These are phyloP conservation scores for Zaprionus tsacasi DNA, from an alignment of 1,140 invertebrate species.

Conservation along the genomic window DNA sequence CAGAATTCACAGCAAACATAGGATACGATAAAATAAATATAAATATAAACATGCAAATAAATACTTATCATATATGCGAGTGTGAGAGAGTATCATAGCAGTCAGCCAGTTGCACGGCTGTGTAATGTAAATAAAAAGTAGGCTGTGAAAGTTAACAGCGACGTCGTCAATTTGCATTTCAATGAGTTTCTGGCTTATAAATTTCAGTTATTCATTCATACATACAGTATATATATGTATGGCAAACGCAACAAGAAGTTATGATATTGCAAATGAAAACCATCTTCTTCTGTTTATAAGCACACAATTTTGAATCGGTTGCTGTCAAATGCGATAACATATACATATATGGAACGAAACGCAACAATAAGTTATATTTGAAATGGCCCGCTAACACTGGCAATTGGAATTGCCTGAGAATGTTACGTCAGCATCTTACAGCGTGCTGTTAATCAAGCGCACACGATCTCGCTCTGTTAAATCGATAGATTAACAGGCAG, in stretches of 20 bases:
- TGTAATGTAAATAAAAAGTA: conserved; percentile 9
- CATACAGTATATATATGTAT: conserved; percentile 8
- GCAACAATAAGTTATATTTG: too few relatives aligned
- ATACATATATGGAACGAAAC: too few relatives aligned
- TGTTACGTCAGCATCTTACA: neutral
- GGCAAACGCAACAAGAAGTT: conserved; percentile 2
- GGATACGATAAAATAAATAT: conserved; percentile 7
- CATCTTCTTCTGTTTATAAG: too few relatives aligned
- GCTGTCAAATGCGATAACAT: too few relatives aligned
- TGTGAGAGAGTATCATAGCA: too few relatives aligned
- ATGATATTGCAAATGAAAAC: neutral
- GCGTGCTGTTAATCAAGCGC: neutral
- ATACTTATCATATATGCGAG: conserved; percentile 21
- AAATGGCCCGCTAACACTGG: too few relatives aligned
- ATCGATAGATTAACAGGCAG: neutral
- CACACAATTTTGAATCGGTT: too few relatives aligned
- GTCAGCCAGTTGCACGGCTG: too few relatives aligned
- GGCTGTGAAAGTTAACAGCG: neutral
- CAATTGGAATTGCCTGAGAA: too few relatives aligned
- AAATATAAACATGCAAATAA: conserved; percentile 21
- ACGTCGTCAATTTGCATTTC: conserved; percentile 41
- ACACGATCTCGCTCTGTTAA: neutral
- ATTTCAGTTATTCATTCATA: conserved; percentile 33
- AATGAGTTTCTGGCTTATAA: conserved; percentile 33
- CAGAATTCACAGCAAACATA: conserved; percentile 41